Conservation (phyloP, 2,888 invertebrate genomes). For the Caenorhabditis zanzibari region DNA sequence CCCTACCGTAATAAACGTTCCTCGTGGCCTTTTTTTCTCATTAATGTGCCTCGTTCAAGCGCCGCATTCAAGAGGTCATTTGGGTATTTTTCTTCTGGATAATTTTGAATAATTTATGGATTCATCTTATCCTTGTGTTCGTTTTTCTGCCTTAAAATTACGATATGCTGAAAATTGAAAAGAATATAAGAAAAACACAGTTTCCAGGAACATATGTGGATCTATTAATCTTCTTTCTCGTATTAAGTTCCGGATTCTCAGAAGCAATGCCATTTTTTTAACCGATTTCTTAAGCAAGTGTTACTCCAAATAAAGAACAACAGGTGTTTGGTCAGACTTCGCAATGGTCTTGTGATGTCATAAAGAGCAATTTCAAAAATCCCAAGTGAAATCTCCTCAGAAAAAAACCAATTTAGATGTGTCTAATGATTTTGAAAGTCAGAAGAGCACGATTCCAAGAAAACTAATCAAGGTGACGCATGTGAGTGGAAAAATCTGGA, state of each 20-base stretch:
- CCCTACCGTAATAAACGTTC: constrained; percentile 28
- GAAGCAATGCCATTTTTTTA: background rate
- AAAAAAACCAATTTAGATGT: constrained; percentile 1
- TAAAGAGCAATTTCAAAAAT: background rate
- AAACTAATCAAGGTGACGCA: constrained; percentile 28
- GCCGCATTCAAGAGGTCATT: constrained; percentile 36
- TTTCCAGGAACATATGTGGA: background rate
- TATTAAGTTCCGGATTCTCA: no score
- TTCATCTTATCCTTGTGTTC: constrained; percentile 20
- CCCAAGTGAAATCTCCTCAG: background rate
- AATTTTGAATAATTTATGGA: constrained; percentile 43
- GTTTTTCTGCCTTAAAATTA: constrained; percentile 25
- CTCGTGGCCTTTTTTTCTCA: background rate
- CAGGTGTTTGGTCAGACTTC: constrained; percentile 31
- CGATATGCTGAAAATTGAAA: constrained; percentile 6
- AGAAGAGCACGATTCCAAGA: background rate
- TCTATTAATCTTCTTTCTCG: no score
- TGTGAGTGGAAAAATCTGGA: constrained; percentile 21
- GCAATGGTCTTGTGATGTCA: constrained; percentile 31
- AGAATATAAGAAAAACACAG: constrained; percentile 7
- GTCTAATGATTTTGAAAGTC: background rate
- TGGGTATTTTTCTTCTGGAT: constrained; percentile 31
- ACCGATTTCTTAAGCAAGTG: background rate
- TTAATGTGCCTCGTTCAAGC: constrained; percentile 9
- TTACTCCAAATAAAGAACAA: background rate